Percentiles rank a stretch among this genome's conserved stretches.
Conservation (phyloP, 2,113 vertebrate genomes). For the Tinamus guttatus region DNA sequence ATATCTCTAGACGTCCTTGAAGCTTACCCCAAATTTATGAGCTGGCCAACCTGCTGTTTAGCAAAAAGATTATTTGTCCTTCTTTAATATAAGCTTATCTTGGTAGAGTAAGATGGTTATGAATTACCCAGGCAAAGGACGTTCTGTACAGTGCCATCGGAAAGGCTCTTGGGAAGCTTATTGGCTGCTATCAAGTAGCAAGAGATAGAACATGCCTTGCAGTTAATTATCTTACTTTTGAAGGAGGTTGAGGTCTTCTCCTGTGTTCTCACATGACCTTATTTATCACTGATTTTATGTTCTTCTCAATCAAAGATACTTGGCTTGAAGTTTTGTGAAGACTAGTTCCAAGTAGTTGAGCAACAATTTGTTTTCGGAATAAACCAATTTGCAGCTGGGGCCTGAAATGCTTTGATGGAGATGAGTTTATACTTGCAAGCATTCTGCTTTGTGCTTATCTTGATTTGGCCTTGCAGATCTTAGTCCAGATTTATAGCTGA, state of each 20-base stretch:
- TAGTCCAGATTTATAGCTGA: slow-evolving; percentile 65
- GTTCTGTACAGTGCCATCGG: accelerated
- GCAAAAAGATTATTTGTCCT: not conserved
- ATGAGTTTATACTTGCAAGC: slow-evolving; percentile 67
- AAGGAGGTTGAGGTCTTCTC: not conserved
- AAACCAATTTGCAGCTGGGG: slow-evolving; percentile 69
- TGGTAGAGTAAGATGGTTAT: not conserved
- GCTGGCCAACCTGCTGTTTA: not conserved
- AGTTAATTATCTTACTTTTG: not conserved
- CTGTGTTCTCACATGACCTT: not conserved
- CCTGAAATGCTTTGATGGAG: slow-evolving; percentile 69
- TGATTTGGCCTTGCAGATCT: slow-evolving; percentile 63
- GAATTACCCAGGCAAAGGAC: not conserved
- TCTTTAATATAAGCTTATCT: not conserved
- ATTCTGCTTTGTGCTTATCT: slow-evolving; percentile 63
- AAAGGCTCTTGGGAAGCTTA: slow-evolving; percentile 9
- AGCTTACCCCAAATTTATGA: not conserved
- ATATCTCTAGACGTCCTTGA: not conserved
- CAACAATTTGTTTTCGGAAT: slow-evolving; percentile 71
- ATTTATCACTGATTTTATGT: slow-evolving; percentile 46
- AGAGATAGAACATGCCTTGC: not conserved
- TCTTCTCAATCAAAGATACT: slow-evolving; percentile 29
- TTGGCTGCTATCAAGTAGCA: not conserved
- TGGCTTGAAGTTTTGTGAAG: slow-evolving; percentile 49
- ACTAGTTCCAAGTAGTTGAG: slow-evolving; percentile 63